Conservation (phyloP, 2,113 vertebrate genomes). For the Catagonus wagneri region DNA sequence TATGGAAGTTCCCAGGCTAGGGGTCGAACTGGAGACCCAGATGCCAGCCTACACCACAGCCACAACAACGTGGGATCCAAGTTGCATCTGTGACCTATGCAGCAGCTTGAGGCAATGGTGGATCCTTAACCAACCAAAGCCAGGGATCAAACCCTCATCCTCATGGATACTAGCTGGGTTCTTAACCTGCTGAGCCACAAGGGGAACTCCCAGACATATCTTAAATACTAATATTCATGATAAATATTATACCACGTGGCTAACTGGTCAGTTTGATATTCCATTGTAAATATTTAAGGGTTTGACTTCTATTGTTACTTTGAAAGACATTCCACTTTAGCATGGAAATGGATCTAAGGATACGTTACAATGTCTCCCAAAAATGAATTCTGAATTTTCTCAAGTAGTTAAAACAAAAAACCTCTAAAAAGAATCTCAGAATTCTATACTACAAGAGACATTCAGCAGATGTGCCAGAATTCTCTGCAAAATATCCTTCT, state of each 20-base stretch:
- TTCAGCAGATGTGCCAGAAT: not conserved
- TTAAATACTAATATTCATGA: not conserved
- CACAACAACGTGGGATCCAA: too few species aligned
- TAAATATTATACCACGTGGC: not conserved
- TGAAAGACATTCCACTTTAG: not conserved
- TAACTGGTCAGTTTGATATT: conserved; percentile 1
- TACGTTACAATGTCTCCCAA: not conserved
- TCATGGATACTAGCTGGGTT: too few species aligned
- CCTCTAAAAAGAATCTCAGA: not conserved
- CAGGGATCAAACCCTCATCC: too few species aligned
- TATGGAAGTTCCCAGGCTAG: too few species aligned
- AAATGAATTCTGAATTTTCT: conserved; percentile 46
- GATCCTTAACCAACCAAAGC: too few species aligned
- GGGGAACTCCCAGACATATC: not conserved
- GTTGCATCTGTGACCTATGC: too few species aligned
- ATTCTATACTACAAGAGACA: not conserved
- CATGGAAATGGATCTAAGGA: not conserved
- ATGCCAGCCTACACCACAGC: too few species aligned
- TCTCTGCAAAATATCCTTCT: not conserved
- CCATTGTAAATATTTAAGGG: not conserved
- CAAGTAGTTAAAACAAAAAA: conserved; percentile 31
- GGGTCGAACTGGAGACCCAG: too few species aligned
- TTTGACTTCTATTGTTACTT: not conserved
- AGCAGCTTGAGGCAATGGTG: too few species aligned
- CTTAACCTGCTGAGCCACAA: too few species aligned